These are phyloP conservation scores for Bimastos eiseni DNA, from an alignment of 2,888 invertebrate species.

Conservation along the genomic window DNA sequence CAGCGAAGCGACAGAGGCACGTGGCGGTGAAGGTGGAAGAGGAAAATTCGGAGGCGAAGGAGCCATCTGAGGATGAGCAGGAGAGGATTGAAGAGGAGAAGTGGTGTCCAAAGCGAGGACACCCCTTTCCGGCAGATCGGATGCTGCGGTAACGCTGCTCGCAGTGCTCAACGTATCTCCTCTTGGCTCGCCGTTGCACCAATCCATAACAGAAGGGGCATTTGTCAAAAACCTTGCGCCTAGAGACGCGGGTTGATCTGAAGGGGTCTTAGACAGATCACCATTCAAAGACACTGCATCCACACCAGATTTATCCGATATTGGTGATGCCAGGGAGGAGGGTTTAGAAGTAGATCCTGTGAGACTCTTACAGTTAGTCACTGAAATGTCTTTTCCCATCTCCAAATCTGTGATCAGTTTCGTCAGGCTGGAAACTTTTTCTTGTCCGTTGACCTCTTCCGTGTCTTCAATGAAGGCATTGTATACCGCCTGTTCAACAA, in stretches of 20 bases:
- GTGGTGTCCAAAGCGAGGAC: background rate
- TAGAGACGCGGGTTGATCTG: background rate
- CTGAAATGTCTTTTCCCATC: background rate
- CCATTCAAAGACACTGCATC: background rate
- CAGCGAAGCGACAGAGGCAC: background rate
- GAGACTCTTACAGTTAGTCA: background rate
- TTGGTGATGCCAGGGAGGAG: background rate
- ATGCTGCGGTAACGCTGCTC: background rate
- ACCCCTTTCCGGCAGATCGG: background rate
- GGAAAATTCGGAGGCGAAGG: background rate
- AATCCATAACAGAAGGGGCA: background rate
- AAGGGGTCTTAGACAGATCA: background rate
- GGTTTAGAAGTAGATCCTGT: background rate
- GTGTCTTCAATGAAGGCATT: constrained; percentile 10
- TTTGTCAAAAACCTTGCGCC: background rate
- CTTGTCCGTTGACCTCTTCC: background rate
- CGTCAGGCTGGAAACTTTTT: background rate
- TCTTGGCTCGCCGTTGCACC: background rate
- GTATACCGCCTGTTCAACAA: constrained; percentile 4
- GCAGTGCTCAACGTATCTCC: background rate
- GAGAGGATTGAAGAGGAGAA: background rate
- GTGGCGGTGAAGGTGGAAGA: background rate
- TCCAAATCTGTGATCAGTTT: background rate
- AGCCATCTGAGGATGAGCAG: background rate
- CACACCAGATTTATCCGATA: background rate